Percentiles rank a stretch among this genome's conserved stretches.
Evolutionary conservation across 2,797 vertebrate species (phyloP).

Genomic region (Xiphorhynchus erythropygius): DNA sequence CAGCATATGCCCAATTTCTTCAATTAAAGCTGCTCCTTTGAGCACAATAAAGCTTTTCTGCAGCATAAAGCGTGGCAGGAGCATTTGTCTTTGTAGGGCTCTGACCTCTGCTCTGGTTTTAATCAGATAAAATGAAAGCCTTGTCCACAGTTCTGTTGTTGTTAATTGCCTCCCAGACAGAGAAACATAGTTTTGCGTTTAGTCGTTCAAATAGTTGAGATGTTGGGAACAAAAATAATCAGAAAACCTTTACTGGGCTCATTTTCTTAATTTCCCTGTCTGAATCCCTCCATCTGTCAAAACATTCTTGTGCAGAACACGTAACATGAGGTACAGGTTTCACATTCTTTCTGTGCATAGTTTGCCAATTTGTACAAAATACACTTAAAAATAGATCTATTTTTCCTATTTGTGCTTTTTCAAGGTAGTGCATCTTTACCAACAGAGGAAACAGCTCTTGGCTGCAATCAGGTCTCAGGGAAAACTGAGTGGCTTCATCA

Average conservation of each 20-base stretch:
- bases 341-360: not conserved
- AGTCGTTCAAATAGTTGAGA: slow-evolving; percentile 28
- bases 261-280: slow-evolving; percentile 31
- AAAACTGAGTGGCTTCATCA: not conserved
- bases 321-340: not conserved
- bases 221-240: slow-evolving; percentile 36
- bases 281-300: slow-evolving; percentile 45
- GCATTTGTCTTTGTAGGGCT: not conserved
- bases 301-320: not conserved
- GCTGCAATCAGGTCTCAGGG: not conserved
- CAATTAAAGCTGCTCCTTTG: not conserved
- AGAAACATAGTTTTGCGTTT: slow-evolving; percentile 38
- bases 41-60: not conserved
- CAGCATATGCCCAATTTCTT: not conserved
- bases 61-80: not conserved
- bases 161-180: slow-evolving; percentile 41
- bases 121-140: not conserved
- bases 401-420: not conserved
- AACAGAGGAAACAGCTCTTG: not conserved
- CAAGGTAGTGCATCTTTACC: not conserved
- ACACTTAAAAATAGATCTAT: not conserved
- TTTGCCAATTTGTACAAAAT: not conserved
- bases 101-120: slow-evolving; percentile 2
- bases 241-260: not conserved
- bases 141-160: not conserved